Evolutionary conservation across 2,888 invertebrate species (phyloP).

Genomic region (Scelioninae gen. 2): DNA sequence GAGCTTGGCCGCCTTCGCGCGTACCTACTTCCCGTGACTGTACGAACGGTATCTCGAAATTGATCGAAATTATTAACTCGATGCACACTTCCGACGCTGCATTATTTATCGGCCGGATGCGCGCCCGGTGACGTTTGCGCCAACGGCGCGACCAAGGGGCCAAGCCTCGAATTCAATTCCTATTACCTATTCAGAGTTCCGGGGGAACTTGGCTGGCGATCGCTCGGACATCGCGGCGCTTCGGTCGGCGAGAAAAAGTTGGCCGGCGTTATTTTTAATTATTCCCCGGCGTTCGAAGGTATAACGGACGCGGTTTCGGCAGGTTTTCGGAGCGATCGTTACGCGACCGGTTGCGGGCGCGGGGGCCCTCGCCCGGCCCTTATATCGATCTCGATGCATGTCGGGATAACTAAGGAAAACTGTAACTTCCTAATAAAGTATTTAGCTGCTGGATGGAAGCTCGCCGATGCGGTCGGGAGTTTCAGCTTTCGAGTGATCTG

Average conservation of each 20-base stretch:
- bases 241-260: conserved; percentile 3
- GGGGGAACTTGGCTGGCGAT: background rate
- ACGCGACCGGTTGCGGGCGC: too few relatives aligned
- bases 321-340: too few relatives aligned
- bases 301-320: too few relatives aligned
- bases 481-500: conserved; percentile 75
- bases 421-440: conserved; percentile 73
- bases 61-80: conserved; percentile 58
- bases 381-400: conserved; percentile 37
- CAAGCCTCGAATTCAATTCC: conserved; percentile 30
- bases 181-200: conserved; percentile 32
- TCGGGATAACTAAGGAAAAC: conserved; percentile 62
- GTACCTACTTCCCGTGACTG: conserved; percentile 21
- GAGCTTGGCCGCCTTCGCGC: conserved; percentile 60
- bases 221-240: background rate
- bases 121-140: conserved; percentile 16
- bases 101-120: conserved; percentile 38
- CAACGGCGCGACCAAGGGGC: conserved; percentile 5
- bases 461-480: conserved; percentile 66
- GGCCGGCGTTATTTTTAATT: conserved; percentile 31
- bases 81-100: conserved; percentile 17
- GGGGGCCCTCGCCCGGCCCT: too few relatives aligned
- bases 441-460: conserved; percentile 66
- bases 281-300: conserved; percentile 11
- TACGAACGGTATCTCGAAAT: conserved; percentile 39